Percentiles rank a stretch among this genome's conserved stretches.
Conservation (phyloP, 2,888 invertebrate species). For the Macaria notata region DNA sequence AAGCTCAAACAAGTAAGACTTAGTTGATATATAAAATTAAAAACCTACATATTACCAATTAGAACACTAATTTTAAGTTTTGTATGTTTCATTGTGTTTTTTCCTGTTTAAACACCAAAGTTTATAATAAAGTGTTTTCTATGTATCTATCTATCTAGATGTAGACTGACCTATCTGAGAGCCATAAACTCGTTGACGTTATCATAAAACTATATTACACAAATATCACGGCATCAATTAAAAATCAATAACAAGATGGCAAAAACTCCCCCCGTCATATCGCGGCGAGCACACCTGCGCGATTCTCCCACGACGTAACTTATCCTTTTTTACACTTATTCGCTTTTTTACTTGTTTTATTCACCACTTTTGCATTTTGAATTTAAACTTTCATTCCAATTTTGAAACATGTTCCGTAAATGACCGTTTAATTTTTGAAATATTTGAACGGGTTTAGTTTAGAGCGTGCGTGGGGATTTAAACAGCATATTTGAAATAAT, state of each 20-base stretch:
- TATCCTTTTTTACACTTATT: constrained; percentile 53
- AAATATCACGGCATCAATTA: constrained; percentile 58
- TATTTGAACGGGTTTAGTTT: too few relatives aligned
- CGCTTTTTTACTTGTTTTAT: constrained; percentile 42
- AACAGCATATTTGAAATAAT: too few relatives aligned
- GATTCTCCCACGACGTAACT: constrained; percentile 73
- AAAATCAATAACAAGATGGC: constrained; percentile 65
- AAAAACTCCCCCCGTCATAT: constrained; percentile 50
- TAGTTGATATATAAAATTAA: background rate
- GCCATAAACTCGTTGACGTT: constrained; percentile 17
- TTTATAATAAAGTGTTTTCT: too few relatives aligned
- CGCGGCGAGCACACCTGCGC: constrained; percentile 61
- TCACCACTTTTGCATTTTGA: constrained; percentile 64
- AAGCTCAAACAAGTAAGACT: background rate
- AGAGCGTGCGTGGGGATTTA: too few relatives aligned
- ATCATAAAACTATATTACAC: constrained; percentile 12
- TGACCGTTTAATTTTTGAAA: constrained; percentile 50
- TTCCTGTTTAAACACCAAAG: too few relatives aligned
- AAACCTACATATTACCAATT: too few relatives aligned
- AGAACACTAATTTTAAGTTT: too few relatives aligned
- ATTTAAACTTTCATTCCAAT: constrained; percentile 73
- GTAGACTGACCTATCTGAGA: background rate
- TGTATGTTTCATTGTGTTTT: too few relatives aligned
- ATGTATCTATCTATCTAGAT: background rate
- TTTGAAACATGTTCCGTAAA: constrained; percentile 37